Evolutionary conservation across 2,888 invertebrate species (phyloP), one percentile per base, ranked within the genome.

Genomic region (Halictus ligatus): DNA sequence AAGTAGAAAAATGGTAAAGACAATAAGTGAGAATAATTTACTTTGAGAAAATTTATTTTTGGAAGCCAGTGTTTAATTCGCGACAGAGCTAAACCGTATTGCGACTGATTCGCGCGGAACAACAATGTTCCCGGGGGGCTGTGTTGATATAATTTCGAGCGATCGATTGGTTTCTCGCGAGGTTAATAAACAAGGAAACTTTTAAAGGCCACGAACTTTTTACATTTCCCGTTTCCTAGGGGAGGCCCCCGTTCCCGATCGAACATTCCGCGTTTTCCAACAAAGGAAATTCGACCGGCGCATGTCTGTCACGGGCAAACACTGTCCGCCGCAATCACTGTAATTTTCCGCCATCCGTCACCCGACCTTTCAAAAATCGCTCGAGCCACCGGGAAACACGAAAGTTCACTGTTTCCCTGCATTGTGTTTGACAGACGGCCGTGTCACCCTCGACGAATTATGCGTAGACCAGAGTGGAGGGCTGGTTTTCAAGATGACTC

Each of bases 271-370:
- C 29, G 29, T 15, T 60, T 60, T 21, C 25, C 18, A 25, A 21
- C 25, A 18, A 46, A 35, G 58, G 35, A 60, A 71, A 67, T 64
- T 54, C 67, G n/a, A 18, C 40, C 21, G 64, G 54, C 54, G 29
- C 58, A n/a, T 74, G 29, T 82, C 72, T 76, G 83, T 78, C 75
- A 73, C 73, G 67, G 72, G 78, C 82, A 82, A 85, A 85, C 76
- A 85, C 67, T 76, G 67, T 76, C 78, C 73, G 72, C 78, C 58
- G 79, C 81, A 73, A 69, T 69, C 58, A 74, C 69, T 69, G 50
- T 74, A 67, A 67, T 80, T 80, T 82, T 75, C 73, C 78, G 29
- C 73, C 69, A 67, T 64, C 29, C 67, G 58, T 85, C 50, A 67
- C 43, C 10, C 29, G 50, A 25, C 29, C 75, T 69, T 80, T 75